phyloP scores from a whole-genome alignment of 2,797 vertebrate genomes.

The Gallinago solitaria region DNA sequence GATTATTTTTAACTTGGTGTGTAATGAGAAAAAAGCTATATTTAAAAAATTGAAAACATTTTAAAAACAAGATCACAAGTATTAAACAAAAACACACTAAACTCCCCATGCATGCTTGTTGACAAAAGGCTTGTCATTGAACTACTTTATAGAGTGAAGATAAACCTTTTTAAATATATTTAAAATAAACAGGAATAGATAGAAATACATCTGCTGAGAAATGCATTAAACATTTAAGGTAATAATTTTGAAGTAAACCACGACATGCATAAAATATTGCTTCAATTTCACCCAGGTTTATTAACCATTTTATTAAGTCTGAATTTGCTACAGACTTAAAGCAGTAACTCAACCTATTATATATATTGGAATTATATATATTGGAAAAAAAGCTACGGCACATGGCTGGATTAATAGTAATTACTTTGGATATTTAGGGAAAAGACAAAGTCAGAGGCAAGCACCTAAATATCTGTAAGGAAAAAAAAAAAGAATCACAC shows the following conservation, averaged over 20 bases:
- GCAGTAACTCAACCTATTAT: background rate
- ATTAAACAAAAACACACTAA: background rate
- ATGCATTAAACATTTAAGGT: background rate
- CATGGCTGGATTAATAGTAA: background rate
- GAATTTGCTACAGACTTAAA: background rate
- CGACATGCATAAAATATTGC: background rate
- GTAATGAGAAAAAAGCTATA: background rate
- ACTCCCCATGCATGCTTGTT: background rate
- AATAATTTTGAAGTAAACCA: background rate
- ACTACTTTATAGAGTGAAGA: background rate
- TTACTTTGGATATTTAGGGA: background rate
- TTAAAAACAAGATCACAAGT: background rate
- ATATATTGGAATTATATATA: background rate
- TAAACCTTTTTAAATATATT: background rate
- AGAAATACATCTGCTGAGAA: background rate
- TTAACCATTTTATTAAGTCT: slow-evolving; percentile 21
- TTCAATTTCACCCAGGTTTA: background rate
- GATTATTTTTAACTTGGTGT: background rate
- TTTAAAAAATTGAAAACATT: background rate
- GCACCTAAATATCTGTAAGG: background rate
- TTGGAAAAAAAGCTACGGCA: background rate
- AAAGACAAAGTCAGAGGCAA: background rate
- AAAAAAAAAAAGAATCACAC: background rate
- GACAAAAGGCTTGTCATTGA: background rate
- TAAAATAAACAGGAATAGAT: background rate